Percentiles rank a stretch among this genome's conserved stretches.
Conservation (phyloP, 2,797 vertebrate genomes). For the Lutjanus campechanus region DNA sequence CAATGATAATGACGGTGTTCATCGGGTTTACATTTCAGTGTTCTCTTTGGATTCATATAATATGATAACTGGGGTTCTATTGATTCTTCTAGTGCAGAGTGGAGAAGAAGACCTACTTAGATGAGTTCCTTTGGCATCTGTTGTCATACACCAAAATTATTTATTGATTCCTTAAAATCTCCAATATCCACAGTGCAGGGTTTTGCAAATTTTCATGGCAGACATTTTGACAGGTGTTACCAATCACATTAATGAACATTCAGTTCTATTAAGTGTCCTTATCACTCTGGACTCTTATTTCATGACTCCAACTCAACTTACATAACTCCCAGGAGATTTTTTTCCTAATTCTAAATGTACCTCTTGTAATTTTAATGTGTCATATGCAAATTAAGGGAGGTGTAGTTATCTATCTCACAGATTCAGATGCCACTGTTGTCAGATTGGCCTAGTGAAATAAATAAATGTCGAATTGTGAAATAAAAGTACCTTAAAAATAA, state of each 20-base stretch:
- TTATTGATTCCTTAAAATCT: background rate
- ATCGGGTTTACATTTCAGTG: background rate
- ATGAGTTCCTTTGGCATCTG: background rate
- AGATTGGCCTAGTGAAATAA: too few species aligned
- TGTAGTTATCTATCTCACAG: too few species aligned
- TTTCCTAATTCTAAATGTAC: too few species aligned
- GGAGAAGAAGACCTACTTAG: background rate
- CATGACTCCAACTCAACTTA: too few species aligned
- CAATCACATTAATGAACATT: background rate
- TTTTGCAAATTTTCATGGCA: background rate
- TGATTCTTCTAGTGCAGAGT: background rate
- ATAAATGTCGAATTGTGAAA: too few species aligned
- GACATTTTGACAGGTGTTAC: background rate
- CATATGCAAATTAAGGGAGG: too few species aligned
- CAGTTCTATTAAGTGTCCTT: background rate
- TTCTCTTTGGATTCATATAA: background rate
- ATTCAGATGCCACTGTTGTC: too few species aligned
- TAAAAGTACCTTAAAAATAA: too few species aligned
- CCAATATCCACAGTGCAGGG: background rate
- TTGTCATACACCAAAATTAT: background rate
- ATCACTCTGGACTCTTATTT: background rate
- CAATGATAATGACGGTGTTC: background rate
- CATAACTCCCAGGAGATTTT: too few species aligned
- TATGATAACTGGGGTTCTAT: background rate
- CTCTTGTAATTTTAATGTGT: too few species aligned